Conservation (phyloP, 1,140 invertebrate species). For the Lepidurus arcticus region DNA sequence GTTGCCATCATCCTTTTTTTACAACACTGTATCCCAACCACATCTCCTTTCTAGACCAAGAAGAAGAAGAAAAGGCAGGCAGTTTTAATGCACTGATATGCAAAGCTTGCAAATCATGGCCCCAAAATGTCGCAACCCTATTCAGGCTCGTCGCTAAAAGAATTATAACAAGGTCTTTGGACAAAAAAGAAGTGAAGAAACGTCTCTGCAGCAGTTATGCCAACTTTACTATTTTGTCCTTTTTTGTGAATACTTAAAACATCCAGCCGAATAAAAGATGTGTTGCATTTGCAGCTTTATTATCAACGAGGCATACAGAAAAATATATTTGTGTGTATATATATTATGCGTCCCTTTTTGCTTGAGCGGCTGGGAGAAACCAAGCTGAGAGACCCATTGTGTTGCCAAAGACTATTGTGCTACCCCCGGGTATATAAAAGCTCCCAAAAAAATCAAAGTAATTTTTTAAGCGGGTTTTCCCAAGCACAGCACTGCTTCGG, state of each 20-base stretch:
- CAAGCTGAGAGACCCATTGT: neutral
- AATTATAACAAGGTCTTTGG: neutral
- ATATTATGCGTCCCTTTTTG: conserved; percentile 2
- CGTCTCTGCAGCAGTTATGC: neutral
- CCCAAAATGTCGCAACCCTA: neutral
- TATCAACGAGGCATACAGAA: too few relatives aligned
- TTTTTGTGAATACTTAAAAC: too few relatives aligned
- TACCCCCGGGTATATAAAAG: neutral
- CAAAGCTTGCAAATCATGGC: conserved; percentile 17
- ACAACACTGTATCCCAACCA: neutral
- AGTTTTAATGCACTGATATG: conserved; percentile 3
- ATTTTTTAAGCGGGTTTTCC: neutral
- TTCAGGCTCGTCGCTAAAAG: neutral
- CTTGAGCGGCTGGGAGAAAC: neutral
- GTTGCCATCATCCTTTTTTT: neutral
- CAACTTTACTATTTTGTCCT: too few relatives aligned
- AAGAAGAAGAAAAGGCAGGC: neutral
- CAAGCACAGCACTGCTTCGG: too few relatives aligned
- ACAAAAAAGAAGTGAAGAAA: neutral
- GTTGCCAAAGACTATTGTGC: neutral
- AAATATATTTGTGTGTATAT: neutral
- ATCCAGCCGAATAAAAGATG: too few relatives aligned
- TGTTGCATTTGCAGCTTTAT: too few relatives aligned
- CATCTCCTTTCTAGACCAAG: neutral
- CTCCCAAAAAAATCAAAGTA: neutral